Evolutionary conservation across 1,140 invertebrate genomes (phyloP).

Genomic region (Homalodisca vitripennis): DNA sequence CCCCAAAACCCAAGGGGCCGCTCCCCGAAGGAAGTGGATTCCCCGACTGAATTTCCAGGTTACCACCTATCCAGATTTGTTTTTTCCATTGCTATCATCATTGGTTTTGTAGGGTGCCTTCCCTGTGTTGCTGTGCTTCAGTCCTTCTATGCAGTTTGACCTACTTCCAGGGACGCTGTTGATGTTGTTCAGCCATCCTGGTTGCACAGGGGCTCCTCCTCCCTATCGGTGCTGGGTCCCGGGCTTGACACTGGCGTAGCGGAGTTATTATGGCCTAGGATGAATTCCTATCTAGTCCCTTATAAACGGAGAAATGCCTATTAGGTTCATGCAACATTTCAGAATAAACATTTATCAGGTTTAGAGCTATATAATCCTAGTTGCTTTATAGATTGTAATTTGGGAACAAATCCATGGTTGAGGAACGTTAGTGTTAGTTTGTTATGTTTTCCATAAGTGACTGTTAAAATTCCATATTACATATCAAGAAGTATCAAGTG

Average conservation of each 20-base stretch:
- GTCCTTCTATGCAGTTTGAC: background rate
- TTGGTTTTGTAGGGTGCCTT: background rate
- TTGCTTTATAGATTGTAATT: no score
- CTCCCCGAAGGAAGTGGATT: background rate
- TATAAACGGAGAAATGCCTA: no score
- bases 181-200: background rate
- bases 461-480: no score
- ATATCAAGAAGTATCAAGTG: no score
- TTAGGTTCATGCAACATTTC: no score
- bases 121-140: background rate
- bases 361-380: no score
- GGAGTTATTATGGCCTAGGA: no score
- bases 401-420: no score
- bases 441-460: no score
- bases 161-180: background rate
- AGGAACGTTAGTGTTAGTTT: no score
- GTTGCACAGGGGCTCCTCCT: background rate
- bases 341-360: no score
- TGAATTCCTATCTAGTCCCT: no score
- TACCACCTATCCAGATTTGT: background rate
- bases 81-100: background rate
- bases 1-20: background rate
- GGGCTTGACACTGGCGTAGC: background rate
- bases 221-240: background rate
- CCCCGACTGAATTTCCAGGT: background rate